These are phyloP conservation scores for Salarias fasciatus DNA, from an alignment of 2,797 vertebrate genomes.

Conservation along the genomic window DNA sequence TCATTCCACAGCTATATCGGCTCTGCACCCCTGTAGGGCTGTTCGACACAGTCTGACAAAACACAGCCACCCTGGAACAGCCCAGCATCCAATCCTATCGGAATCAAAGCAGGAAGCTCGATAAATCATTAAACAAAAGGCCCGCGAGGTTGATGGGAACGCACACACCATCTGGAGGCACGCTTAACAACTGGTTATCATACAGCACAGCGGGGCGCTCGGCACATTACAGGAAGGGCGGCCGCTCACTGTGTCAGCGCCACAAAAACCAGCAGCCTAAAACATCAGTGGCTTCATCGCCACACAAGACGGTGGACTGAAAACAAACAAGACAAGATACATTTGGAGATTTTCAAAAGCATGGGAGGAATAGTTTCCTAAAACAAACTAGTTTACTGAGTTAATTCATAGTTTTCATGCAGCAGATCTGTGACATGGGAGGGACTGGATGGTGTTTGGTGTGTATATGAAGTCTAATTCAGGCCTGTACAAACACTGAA, in stretches of 20 bases:
- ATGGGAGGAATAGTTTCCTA: neutral
- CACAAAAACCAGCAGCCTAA: constrained; percentile 10
- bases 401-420: constrained; percentile 9
- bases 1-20: constrained; percentile 42
- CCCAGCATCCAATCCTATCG: constrained; percentile 35
- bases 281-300: constrained; percentile 37
- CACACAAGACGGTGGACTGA: constrained; percentile 47
- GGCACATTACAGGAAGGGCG: constrained; percentile 26
- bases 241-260: constrained; percentile 16
- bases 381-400: constrained; percentile 8
- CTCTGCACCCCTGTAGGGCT: constrained; percentile 26
- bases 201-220: constrained; percentile 20
- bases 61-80: constrained; percentile 15
- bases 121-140: constrained; percentile 65
- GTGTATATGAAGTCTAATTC: too few relatives aligned
- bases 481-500: too few relatives aligned
- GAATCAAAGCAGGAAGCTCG: constrained; percentile 65
- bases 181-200: constrained; percentile 53
- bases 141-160: constrained; percentile 45
- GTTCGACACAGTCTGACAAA: constrained; percentile 39
- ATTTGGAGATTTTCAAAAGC: constrained; percentile 36
- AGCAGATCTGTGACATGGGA: neutral
- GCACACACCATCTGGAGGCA: constrained; percentile 49
- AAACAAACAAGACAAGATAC: constrained; percentile 47
- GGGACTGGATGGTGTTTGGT: too few relatives aligned